phyloP scores from a whole-genome alignment of 2,797 vertebrate genomes.

The Dendrocincla tyrannina region DNA sequence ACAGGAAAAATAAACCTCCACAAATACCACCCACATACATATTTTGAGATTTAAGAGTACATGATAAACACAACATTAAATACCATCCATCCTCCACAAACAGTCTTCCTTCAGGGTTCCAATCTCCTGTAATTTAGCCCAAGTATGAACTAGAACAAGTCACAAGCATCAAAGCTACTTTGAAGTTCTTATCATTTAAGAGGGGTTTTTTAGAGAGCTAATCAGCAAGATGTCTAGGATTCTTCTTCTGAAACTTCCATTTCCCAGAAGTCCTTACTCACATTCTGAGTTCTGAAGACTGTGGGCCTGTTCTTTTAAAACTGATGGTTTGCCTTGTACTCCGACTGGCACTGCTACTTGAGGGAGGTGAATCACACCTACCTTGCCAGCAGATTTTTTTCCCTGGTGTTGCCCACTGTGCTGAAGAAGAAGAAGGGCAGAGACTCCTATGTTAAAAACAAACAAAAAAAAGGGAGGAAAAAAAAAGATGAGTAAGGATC shows the following conservation, averaged over 20 bases:
- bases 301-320: background rate
- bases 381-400: background rate
- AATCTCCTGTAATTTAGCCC: background rate
- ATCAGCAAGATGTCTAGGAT: background rate
- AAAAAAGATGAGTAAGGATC: background rate
- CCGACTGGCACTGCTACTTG: background rate
- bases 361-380: background rate
- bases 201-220: rapidly evolving
- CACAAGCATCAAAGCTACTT: background rate
- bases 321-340: background rate
- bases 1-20: background rate
- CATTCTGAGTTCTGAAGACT: background rate
- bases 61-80: background rate
- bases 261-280: background rate
- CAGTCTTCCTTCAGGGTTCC: background rate
- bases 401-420: background rate
- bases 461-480: rapidly evolving
- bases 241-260: background rate
- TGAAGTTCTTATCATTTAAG: background rate
- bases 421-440: background rate
- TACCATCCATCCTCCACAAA: background rate
- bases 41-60: background rate
- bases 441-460: background rate
- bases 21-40: rapidly evolving
- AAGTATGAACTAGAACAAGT: background rate